Conservation (phyloP, 2,113 vertebrate genomes). For the Lucifuga dentata region DNA sequence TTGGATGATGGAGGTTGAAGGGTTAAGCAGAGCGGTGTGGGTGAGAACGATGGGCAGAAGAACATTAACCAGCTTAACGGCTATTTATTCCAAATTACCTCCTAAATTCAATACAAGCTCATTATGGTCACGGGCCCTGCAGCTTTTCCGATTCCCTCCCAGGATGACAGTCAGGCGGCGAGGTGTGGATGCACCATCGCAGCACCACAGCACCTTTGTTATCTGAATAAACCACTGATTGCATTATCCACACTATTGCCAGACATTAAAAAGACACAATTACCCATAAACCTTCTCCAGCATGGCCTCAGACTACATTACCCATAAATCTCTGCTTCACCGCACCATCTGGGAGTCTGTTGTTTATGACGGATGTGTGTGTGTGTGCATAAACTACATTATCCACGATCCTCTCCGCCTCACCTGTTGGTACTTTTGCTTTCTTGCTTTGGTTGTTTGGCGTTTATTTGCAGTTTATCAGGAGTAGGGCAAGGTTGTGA, state of each 20-base stretch:
- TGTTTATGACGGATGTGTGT: slow-evolving; percentile 1
- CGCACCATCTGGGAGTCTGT: slow-evolving; percentile 1
- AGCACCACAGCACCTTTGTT: not conserved
- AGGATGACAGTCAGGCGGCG: slow-evolving; percentile 14
- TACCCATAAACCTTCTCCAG: slow-evolving; percentile 28
- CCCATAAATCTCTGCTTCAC: slow-evolving; percentile 33
- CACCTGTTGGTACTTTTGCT: not conserved
- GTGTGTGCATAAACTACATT: slow-evolving; percentile 16
- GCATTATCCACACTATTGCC: slow-evolving; percentile 16
- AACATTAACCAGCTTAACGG: not conserved
- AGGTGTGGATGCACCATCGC: no score
- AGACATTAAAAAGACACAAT: slow-evolving; percentile 16
- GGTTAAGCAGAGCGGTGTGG: not conserved
- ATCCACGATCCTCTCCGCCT: slow-evolving; percentile 19
- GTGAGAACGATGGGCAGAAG: not conserved
- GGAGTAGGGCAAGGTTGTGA: not conserved
- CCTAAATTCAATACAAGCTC: not conserved
- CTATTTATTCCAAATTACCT: no score
- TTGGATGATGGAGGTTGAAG: not conserved
- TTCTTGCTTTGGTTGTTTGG: slow-evolving; percentile 25
- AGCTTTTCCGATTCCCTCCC: slow-evolving; percentile 1
- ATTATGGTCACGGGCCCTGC: not conserved
- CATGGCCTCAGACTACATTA: slow-evolving; percentile 27
- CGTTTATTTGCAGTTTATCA: slow-evolving; percentile 16
- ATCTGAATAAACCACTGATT: slow-evolving; percentile 37